Base-by-base conservation (phyloP, 2,113 vertebrate genomes). In the Theropithecus gelada region DNA sequence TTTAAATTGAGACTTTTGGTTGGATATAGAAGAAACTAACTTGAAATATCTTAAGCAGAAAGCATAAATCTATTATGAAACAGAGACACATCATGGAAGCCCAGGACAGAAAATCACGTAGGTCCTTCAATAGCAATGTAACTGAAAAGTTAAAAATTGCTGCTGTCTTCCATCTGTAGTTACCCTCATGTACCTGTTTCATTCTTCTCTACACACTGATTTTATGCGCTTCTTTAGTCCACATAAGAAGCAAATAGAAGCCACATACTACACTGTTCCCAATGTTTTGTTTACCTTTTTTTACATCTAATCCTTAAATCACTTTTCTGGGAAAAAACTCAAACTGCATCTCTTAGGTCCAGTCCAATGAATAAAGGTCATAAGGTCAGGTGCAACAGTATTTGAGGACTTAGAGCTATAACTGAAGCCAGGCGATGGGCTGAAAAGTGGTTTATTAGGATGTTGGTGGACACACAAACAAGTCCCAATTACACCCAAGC, bases 11-110 rank as follows among this genome's bases (percentile, higher is more conserved):
- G 38, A 52, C 0, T 93, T 50, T 32, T 11, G 17, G 12, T 50
- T 75, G 25, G 18, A 81, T 90, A 92, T 76, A 75, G 94, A 91
- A 78, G 3, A 45, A 80, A 61, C 1, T 6, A 43, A 52, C 4
- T 50, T 92, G 38, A 88, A 73, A 70, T 83, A 68, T 50, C 5
- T 78, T 93, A 48, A 59, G 27, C 8, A 59, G 35, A 88, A 88
- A 72, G 2, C 0, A 7, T 12, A 45, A 81, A 82, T 40, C 2
- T 45, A 2, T 32, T 75, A 32, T 76, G 11, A 66, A 78, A 64
- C 2, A 85, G 27, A 83, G 5, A 18, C 11, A 73, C 5, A 2
- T 11, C 20, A 30, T 78, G 7, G 50, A 88, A 88, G 1, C 9
- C 27, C 89, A 57, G 13, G 72, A 70, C 8, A 78, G 9, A 5